Base-by-base conservation (phyloP, 2,888 invertebrate species). In the Drosophila infuscata region DNA sequence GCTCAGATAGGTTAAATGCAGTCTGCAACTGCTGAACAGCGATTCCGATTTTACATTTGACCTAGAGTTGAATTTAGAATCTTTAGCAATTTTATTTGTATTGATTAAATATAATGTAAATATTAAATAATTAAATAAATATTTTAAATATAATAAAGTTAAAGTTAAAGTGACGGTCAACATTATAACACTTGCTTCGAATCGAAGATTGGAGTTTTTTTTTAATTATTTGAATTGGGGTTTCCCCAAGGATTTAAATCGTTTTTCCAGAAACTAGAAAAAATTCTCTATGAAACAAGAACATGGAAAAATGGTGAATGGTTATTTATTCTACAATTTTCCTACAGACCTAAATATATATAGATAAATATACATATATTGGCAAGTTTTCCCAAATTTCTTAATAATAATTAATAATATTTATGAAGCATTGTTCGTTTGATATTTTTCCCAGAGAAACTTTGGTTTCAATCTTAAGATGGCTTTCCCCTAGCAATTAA, bases 401-500 rank as follows among this genome's bases (percentile, higher is more conserved):
- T 15, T 25, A 46, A 15, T 15, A 15, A 25, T 46, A 46, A 46
- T 25, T 46, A 46, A 46, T 46, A 46, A 25, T 15, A 8, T 25
- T 46, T 25, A 46, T 46, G 46, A 4, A 8, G 46, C 4, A 25
- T 46, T 46, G 46, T 46, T 25, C 9, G 25, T 2, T 25, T 25
- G 17, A 53, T 25, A 5, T 36, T 36, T 33, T 25, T 53, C 7
- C 33, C 33, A 35, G 63, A 51, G 75, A 70, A 70, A 75, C 57
- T 59, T 9, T 9, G 32, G 81, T 36, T 59, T 62, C 60, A 49
- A 80, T 71, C 54, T 71, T 54, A 59, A 59, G 53, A 61, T 36
- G 54, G 80, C 77, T 78, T 78, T 79, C 77, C 32, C 76, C 41
- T 33, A 53, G 43, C 65, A 73, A 76, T 68, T 65, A 79, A 67